Conservation (phyloP, 2,888 invertebrate genomes). For the Drosophila algonquin region DNA sequence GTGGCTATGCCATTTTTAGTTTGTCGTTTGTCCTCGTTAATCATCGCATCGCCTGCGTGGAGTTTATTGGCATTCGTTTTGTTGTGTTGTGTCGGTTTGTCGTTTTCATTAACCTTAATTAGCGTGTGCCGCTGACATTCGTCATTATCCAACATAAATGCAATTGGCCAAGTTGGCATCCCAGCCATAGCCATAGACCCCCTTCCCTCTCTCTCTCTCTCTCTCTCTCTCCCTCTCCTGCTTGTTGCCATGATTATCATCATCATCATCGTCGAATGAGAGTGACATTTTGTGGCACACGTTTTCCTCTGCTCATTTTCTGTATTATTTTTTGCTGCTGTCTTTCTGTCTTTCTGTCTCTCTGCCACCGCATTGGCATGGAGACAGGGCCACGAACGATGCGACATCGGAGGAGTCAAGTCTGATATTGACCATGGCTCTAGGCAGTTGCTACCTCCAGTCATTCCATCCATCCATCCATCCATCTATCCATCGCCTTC, state of each 20-base stretch:
- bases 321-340: conserved; percentile 17
- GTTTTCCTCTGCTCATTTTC: conserved; percentile 50
- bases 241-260: conserved; percentile 7
- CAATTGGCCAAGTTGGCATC: conserved; percentile 40
- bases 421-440: conserved; percentile 36
- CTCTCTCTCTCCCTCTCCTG: not conserved
- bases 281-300: conserved; percentile 74
- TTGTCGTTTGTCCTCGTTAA: conserved; percentile 68
- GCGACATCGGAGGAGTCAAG: conserved; percentile 19
- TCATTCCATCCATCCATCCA: conserved; percentile 1
- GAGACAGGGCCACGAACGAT: not conserved
- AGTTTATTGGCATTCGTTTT: conserved; percentile 51
- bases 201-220: not conserved
- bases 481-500: conserved; percentile 8
- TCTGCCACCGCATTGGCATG: conserved; percentile 1
- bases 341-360: conserved; percentile 6
- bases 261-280: conserved; percentile 54
- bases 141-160: conserved; percentile 46
- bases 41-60: conserved; percentile 47
- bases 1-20: conserved; percentile 19
- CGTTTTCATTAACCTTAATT: conserved; percentile 78
- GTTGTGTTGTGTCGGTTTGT: conserved; percentile 39
- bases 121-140: conserved; percentile 69
- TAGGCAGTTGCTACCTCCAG: conserved; percentile 32
- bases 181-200: not conserved